Evolutionary conservation across 92 coral and sea anemone species (phyloP), one percentile per base, ranked within the genome.

Genomic region (Umimayanthus kanabou): DNA sequence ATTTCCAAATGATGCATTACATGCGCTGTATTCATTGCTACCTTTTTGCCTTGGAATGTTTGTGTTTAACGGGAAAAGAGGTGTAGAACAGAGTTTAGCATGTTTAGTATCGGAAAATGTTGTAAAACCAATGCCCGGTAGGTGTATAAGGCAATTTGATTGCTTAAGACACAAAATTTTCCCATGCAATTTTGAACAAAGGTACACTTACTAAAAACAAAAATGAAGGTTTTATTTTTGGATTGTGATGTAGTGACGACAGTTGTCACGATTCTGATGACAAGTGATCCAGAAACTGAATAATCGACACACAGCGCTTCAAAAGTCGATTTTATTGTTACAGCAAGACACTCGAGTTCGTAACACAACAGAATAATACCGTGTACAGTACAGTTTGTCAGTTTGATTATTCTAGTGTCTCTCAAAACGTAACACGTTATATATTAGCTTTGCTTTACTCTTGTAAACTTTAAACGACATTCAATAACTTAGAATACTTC

Each of bases 381-480:
- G 1, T 73, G 77, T 73, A 73, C 77, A 74, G 29, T 15, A 74
- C 5, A 23, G 45, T 75, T 16, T 75, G 1, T n/a, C 26, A 22
- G 10, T 75, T 75, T 39, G 13, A 75, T 39, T 37, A 75, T 75
- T 75, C 53, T 0, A 75, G 79, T 16, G 23, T 16, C 79, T 74
- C 79, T 39, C 26, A 43, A 39, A 73, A 73, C 6, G 69, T 6
- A 75, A 22, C 79, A 43, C 50, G 79, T 75, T 43, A 75, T 75
- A 75, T 75, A 75, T 75, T 75, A 75, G 79, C 79, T 39, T 39
- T 75, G 45, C 25, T 75, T 39, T 75, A 75, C 79, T 37, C 30
- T 37, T 39, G 79, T 6, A 75, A 75, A 75, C 37, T 75, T 13
- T 28, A 75, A 75, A 74, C 49, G 26, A 75, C 49, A 75, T 43